Evolutionary conservation across 2,113 vertebrate species (phyloP).

Genomic region (Alethe diademata): DNA sequence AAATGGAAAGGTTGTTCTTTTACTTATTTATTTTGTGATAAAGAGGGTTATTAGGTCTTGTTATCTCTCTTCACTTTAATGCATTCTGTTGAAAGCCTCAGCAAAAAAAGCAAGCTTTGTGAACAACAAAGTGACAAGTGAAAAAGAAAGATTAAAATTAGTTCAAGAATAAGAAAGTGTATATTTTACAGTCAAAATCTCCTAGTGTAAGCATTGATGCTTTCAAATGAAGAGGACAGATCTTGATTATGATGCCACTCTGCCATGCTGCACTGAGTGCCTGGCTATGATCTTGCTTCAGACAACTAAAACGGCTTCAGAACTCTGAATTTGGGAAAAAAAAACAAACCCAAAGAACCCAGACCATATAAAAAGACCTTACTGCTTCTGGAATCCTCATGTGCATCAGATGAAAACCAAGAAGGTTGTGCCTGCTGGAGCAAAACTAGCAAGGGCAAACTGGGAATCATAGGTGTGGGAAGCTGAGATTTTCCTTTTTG

Average conservation of each 20-base stretch:
- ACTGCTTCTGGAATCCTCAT: slow-evolving; percentile 59
- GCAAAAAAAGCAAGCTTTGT: slow-evolving; percentile 31
- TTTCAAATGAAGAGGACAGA: slow-evolving; percentile 56
- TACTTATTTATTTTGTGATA: slow-evolving; percentile 22
- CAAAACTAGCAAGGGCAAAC: slow-evolving; percentile 33
- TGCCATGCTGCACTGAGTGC: neutral
- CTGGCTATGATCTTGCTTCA: neutral
- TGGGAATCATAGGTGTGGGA: neutral
- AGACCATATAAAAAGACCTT: slow-evolving; percentile 73
- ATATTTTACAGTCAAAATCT: slow-evolving; percentile 46
- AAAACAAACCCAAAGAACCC: neutral
- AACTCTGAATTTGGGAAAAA: slow-evolving; percentile 29
- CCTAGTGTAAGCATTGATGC: slow-evolving; percentile 39
- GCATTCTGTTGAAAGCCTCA: slow-evolving; percentile 38
- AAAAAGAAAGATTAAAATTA: slow-evolving; percentile 64
- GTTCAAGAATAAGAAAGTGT: slow-evolving; percentile 52
- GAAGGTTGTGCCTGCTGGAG: slow-evolving; percentile 60
- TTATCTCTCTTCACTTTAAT: slow-evolving; percentile 39
- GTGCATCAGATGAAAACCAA: slow-evolving; percentile 61
- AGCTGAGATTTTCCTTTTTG: neutral
- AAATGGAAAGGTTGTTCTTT: slow-evolving; percentile 39
- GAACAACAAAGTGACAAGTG: slow-evolving; percentile 53
- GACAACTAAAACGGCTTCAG: slow-evolving; percentile 15
- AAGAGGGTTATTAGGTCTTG: slow-evolving; percentile 46
- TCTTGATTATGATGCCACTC: neutral